A percentile compares a stretch with the other conserved stretches of the same genome.
These are phyloP conservation scores for Cynodonichthys magdalenae DNA, from an alignment of 2,797 vertebrate species.

Conservation along the genomic window DNA sequence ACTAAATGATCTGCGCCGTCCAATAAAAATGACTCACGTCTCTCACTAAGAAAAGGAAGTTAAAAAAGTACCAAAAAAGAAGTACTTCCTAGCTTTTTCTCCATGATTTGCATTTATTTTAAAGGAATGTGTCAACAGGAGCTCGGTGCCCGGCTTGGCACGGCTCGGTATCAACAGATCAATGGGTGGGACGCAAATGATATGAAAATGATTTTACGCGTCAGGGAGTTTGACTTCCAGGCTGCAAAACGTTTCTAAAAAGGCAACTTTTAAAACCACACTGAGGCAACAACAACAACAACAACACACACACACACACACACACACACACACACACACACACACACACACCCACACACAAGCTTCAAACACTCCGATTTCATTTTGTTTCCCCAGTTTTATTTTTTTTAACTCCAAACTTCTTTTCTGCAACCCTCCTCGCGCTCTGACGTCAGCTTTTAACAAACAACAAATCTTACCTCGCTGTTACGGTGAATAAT, in stretches of 20 bases:
- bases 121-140: neutral
- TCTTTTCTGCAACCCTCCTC: neutral
- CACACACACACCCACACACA: neutral
- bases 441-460: neutral
- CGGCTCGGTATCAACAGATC: conserved; percentile 1
- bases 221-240: conserved; percentile 9
- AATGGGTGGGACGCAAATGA: conserved; percentile 42
- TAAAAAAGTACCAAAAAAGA: neutral
- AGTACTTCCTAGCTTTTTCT: neutral
- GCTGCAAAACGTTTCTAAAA: conserved; percentile 14
- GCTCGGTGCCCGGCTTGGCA: neutral
- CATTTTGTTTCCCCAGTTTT: neutral
- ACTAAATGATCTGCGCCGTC: conserved; percentile 2
- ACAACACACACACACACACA: neutral
- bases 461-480: conserved; percentile 46
- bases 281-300: conserved; percentile 4
- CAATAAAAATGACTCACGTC: conserved; percentile 1
- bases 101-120: neutral
- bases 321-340: neutral
- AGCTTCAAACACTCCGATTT: neutral
- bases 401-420: too few relatives aligned
- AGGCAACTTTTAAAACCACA: conserved; percentile 15
- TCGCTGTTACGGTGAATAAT: conserved; percentile 33
- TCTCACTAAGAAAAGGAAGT: conserved; percentile 39
- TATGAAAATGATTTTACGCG: conserved; percentile 33